phyloP scores from a whole-genome alignment of 35 echinoderm and acorn worm genomes.

The Apostichopus japonicus region DNA sequence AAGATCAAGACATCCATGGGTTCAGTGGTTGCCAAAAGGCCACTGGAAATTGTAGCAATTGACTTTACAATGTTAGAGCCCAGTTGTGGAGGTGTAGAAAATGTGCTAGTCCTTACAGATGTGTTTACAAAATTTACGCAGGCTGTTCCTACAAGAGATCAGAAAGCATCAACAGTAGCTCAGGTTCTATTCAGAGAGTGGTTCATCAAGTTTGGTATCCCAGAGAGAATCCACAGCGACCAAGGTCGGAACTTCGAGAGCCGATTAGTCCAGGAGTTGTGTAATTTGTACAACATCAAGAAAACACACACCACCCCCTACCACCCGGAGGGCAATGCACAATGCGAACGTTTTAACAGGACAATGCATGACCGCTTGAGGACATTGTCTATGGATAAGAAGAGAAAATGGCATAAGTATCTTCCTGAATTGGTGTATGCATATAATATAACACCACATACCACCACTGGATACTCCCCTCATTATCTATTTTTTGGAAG shows the following conservation, averaged over 20 bases:
- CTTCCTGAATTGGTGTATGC: conserved; percentile 78
- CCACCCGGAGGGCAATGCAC: conserved; percentile 31
- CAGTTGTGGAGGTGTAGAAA: conserved; percentile 11
- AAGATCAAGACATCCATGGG: conserved; percentile 21
- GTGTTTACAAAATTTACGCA: conserved; percentile 56
- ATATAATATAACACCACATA: conserved; percentile 74
- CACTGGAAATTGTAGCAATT: conserved; percentile 42
- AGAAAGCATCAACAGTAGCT: conserved; percentile 52
- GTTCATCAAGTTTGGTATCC: conserved; percentile 51
- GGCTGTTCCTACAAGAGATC: conserved; percentile 41
- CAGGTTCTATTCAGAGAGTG: conserved; percentile 8
- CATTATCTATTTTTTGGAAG: conserved; percentile 83
- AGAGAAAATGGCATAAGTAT: conserved; percentile 65
- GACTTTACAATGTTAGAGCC: conserved; percentile 53
- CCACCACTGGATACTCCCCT: conserved; percentile 75
- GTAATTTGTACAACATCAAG: conserved; percentile 45
- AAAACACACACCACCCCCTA: conserved; percentile 25
- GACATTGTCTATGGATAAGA: conserved; percentile 57
- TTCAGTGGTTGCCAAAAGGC: conserved; percentile 5
- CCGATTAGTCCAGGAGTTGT: conserved; percentile 4
- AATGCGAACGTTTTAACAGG: conserved; percentile 63
- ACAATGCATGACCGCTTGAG: conserved; percentile 51
- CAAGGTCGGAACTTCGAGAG: conserved; percentile 53
- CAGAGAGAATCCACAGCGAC: conserved; percentile 34
- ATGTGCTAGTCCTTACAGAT: conserved; percentile 55